Evolutionary conservation across 1,140 invertebrate genomes (phyloP), one percentile per base, ranked within the genome.

Genomic region (Micrasema longulum): DNA sequence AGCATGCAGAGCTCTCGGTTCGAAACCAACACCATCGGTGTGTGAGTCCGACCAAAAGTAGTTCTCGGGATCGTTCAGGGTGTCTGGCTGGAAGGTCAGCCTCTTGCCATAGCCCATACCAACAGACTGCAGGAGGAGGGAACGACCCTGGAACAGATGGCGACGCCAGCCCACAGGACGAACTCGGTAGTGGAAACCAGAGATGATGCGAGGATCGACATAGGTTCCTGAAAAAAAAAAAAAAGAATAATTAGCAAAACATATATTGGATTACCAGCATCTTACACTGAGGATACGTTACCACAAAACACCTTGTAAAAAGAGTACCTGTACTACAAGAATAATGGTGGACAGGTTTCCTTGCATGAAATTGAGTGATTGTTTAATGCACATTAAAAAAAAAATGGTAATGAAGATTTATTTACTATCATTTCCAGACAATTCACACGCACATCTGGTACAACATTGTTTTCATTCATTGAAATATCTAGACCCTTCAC

Each of bases 11-110:
- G 90, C 90, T 22, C 89, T 84, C 0, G 90, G 84, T 76, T 90
- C 88, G 78, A 94, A 89, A 20, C 90, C 92, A 68, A 89, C 84
- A 22, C 92, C 92, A 74, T 91, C 89, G 1, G 90, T 87, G 77
- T 91, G 87, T 47, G 89, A 92, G 80, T 94, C 92, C n/a, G 91
- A 92, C 91, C 91, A 93, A 78, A 94, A 91, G 77, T 87, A 91
- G 79, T 91, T 91, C 73, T 89, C 87, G 63, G 90, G 89, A 20
- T 86, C 81, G 72, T 92, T 90, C 16, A 89, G 79, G 35, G 86
- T 88, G 50, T 91, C 87, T 0, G 91, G 88, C 74, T 88, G 85
- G 80, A 94, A 93, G 6, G 91, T 92, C 20, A 94, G 82, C 23
- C 91, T 84, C 77, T 93, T 93, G 7, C 91, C 92, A 77, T 93